Evolutionary conservation across 2,113 vertebrate genomes (phyloP).

Genomic region (Chitala chitala): DNA sequence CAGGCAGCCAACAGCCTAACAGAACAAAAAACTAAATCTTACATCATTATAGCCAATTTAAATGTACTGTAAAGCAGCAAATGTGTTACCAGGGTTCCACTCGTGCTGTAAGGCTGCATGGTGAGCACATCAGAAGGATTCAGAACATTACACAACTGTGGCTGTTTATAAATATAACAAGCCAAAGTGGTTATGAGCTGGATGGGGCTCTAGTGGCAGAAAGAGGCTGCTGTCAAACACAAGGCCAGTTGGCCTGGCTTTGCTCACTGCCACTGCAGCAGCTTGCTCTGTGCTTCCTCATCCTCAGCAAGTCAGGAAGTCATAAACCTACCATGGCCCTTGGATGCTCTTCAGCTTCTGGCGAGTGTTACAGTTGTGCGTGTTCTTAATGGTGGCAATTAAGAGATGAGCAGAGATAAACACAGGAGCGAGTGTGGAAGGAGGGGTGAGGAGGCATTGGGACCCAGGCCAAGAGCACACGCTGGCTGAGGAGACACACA

Average conservation of each 20-base stretch:
- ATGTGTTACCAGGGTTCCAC: not conserved
- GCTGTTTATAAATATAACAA: slow-evolving; percentile 33
- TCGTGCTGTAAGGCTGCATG: not conserved
- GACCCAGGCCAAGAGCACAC: slow-evolving; percentile 15
- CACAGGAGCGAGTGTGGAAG: slow-evolving; percentile 19
- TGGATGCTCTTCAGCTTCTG: not conserved
- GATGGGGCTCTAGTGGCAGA: slow-evolving; percentile 7
- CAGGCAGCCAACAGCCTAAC: slow-evolving; percentile 16
- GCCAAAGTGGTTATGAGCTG: slow-evolving; percentile 8
- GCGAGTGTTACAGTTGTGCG: not conserved
- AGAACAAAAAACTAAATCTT: not conserved
- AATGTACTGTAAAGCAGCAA: not conserved
- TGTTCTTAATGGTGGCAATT: not conserved
- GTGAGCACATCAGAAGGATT: not conserved
- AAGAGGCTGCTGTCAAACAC: slow-evolving; percentile 16
- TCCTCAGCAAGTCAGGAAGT: not conserved
- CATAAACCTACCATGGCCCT: not conserved
- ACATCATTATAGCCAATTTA: not conserved
- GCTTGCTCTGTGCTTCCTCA: too few species aligned
- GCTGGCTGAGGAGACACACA: not conserved
- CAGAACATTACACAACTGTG: slow-evolving; percentile 16
- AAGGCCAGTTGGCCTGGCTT: slow-evolving; percentile 4
- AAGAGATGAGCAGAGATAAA: not conserved
- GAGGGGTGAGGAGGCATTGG: slow-evolving; percentile 20
- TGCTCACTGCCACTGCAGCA: not conserved